Base-by-base conservation (phyloP, 2,888 invertebrate genomes). In the Brenthis ino region DNA sequence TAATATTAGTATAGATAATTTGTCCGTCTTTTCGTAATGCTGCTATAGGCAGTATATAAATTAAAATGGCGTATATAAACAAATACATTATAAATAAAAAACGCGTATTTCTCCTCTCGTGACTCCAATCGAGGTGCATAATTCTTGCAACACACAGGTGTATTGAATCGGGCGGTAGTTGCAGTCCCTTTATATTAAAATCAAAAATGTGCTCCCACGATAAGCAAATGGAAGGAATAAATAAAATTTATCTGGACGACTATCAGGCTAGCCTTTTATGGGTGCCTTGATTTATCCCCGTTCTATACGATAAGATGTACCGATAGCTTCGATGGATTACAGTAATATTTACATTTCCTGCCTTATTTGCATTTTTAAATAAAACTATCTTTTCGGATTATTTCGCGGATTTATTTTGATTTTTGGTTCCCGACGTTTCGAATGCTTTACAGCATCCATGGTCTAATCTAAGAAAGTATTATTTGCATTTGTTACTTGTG, bases 121-220 rank as follows among this genome's bases (percentile, higher is more conserved):
- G 78, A 80, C 80, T 79, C 80, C 83, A 80, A 81, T 82, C 75
- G 74, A 85, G 83, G 87, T 86, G 85, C 85, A 85, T 85, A 87
- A 86, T 82, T 80, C 81, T 81, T 83, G 80, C 80, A 84, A 82
- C 37, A 83, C 83, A 84, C 87, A 86, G 85, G 87, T 86, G 86
- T 82, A 86, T 82, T 80, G 81, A 79, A 83, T 80, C 81, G 76
- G 76, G 75, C 76, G 67, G 71, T 73, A 68, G 66, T 67, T 71
- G 57, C 72, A 72, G 65, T 68, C 55, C 66, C 72, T 69, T 70
- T 72, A 73, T 73, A 73, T 73, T 73, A 68, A 72, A 73, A 68
- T 72, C 70, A 70, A 73, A 73, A 73, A 73, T 74, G 73, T 67
- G 69, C 71, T 72, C 72, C 64, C 72, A 71, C 72, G 74, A 74